Percentiles rank a stretch among this genome's conserved stretches.
These are phyloP conservation scores for Megaceryle alcyon DNA, from an alignment of 2,797 vertebrate species.

Conservation along the genomic window DNA sequence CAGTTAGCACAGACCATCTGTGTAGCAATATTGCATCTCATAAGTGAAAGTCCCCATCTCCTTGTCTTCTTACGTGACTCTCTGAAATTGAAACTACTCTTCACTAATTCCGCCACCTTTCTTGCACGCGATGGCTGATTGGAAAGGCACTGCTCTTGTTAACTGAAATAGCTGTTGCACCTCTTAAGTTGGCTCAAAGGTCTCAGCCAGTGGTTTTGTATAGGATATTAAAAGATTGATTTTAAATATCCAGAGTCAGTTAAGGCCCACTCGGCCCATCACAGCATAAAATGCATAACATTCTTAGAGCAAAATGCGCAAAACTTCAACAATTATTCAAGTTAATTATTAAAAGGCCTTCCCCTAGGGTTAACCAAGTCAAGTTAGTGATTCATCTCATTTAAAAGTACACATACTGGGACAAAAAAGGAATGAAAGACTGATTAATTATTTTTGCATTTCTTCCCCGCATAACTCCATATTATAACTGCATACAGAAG, in stretches of 20 bases:
- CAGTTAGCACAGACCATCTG: neutral
- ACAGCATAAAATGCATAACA: constrained; percentile 4
- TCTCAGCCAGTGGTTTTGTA: neutral
- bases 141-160: neutral
- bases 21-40: neutral
- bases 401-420: neutral
- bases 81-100: neutral
- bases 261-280: constrained; percentile 6
- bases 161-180: neutral
- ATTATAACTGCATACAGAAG: neutral
- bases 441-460: neutral
- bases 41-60: neutral
- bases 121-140: accelerated
- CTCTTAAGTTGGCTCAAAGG: neutral
- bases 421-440: neutral
- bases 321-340: constrained; percentile 24
- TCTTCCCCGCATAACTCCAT: neutral
- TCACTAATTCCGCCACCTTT: neutral
- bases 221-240: neutral
- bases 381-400: constrained; percentile 59
- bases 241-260: neutral
- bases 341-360: constrained; percentile 74
- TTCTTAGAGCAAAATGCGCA: constrained; percentile 8
- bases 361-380: constrained; percentile 48
- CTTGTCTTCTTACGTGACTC: neutral